Base-by-base conservation (phyloP, 23 tunicate species). In the Clavelina lepadiformis region DNA sequence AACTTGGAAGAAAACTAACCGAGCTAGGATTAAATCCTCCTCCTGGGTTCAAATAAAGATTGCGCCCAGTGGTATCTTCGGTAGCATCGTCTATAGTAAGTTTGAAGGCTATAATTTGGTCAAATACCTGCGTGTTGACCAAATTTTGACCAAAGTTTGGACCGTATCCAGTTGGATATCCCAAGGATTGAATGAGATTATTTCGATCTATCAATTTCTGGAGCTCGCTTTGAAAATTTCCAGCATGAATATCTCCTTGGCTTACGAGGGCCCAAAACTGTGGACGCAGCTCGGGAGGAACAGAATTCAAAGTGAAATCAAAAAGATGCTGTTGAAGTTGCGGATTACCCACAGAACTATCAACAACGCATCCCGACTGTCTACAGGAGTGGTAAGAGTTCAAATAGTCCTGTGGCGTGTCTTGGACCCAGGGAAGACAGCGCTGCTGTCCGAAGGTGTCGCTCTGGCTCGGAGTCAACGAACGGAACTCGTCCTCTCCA, bases 281-380 rank as follows among this genome's bases (percentile, higher is more conserved):
- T 5, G 58, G 68, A 29, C 64, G 72, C 5, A 49, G 34, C n/a
- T 33, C 45, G 13, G 35, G 31, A 13, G 78, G 79, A 26, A 72
- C 65, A 53, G 20, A 7, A 53, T 7, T 11, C 7, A 13, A 11
- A 6, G 24, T 13, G 21, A 53, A 18, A 11, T 20, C 21, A 18
- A 20, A 7, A 46, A 49, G 54, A 15, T 63, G 37, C 32, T 81
- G 63, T n/a, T 72, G 38, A 37, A 63, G 32, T 31, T 49, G 28
- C 18, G 41, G 23, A 23, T 15, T 62, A 22, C 47, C 63, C 18
- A 64, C 63, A 34, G 68, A 21, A 26, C 25, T 27, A 31, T 72
- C 73, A 2, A 72, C 36, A 5, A 52, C 58, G 53, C 88, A 81
- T 22, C 88, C 88, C 19, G 88, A 57, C 55, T 67, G 51, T 25